A percentile compares a stretch with the other conserved stretches of the same genome.
Evolutionary conservation across 1,140 invertebrate genomes (phyloP).

Genomic region (Zaprionus lachaisei): DNA sequence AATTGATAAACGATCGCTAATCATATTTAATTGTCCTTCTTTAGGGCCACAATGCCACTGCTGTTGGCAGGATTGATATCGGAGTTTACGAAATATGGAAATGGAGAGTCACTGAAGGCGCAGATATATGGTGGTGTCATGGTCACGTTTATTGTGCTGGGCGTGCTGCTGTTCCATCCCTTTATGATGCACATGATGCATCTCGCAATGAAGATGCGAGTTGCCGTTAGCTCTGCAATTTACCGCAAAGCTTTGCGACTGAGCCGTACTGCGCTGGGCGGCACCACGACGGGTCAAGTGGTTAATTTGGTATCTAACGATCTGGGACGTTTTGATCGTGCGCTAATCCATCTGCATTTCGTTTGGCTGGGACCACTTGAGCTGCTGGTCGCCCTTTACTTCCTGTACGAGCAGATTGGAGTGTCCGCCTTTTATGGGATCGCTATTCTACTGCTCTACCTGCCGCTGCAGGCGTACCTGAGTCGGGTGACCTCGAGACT

Average conservation of each 20-base stretch:
- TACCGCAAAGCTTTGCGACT: slow-evolving; percentile 88
- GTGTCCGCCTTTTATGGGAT: slow-evolving; percentile 90
- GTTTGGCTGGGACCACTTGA: slow-evolving; percentile 86
- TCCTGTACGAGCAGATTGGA: slow-evolving; percentile 88
- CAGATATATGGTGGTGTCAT: slow-evolving; percentile 87
- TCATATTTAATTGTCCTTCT: not conserved
- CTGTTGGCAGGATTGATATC: slow-evolving; percentile 71
- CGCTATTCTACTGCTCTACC: slow-evolving; percentile 90
- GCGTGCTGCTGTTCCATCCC: slow-evolving; percentile 87
- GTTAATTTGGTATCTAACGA: slow-evolving; percentile 89
- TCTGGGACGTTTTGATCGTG: slow-evolving; percentile 84
- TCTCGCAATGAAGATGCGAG: slow-evolving; percentile 73
- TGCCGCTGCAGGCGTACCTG: slow-evolving; percentile 92
- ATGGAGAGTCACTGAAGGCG: slow-evolving; percentile 84
- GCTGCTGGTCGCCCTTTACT: slow-evolving; percentile 87
- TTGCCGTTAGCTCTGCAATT: slow-evolving; percentile 87
- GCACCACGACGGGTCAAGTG: slow-evolving; percentile 93
- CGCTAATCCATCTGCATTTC: slow-evolving; percentile 83
- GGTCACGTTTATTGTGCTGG: slow-evolving; percentile 85
- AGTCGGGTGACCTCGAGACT: slow-evolving; percentile 88
- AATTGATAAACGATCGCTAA: too few species aligned
- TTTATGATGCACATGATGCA: slow-evolving; percentile 87
- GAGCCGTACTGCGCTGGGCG: slow-evolving; percentile 88
- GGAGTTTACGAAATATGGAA: slow-evolving; percentile 85
- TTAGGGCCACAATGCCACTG: slow-evolving; percentile 86